Percentiles rank a stretch among this genome's conserved stretches.
Conservation (phyloP, 2,888 invertebrate species). For the Malacosoma neustria region DNA sequence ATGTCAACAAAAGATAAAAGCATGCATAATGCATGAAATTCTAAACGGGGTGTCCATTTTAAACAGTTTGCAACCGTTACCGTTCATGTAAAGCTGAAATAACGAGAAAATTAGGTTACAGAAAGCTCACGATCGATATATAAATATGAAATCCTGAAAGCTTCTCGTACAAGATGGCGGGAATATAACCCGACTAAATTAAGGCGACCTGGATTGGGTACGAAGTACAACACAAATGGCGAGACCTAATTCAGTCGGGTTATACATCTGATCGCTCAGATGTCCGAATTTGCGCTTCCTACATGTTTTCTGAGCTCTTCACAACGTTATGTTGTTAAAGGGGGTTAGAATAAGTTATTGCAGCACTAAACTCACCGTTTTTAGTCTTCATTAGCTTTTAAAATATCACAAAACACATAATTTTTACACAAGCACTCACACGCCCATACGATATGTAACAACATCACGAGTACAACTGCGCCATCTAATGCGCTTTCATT, state of each 20-base stretch:
- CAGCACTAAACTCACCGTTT: slow-evolving; percentile 53
- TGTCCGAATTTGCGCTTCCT: slow-evolving; percentile 59
- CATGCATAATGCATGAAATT: slow-evolving; percentile 10
- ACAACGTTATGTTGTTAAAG: slow-evolving; percentile 23
- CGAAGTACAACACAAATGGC: slow-evolving; percentile 33
- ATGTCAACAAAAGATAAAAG: slow-evolving; percentile 48
- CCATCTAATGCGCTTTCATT: slow-evolving; percentile 51
- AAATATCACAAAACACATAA: slow-evolving; percentile 67
- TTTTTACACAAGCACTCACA: slow-evolving; percentile 71
- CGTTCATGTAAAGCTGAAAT: slow-evolving; percentile 26
- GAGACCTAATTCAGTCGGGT: slow-evolving; percentile 54
- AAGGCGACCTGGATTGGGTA: slow-evolving; percentile 28
- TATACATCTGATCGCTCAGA: slow-evolving; percentile 63
- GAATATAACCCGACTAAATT: slow-evolving; percentile 47
- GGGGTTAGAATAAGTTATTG: slow-evolving; percentile 21
- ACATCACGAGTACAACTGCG: slow-evolving; percentile 70
- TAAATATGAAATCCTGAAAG: slow-evolving; percentile 65
- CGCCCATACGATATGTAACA: slow-evolving; percentile 69
- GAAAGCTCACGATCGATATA: slow-evolving; percentile 64
- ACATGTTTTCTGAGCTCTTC: slow-evolving; percentile 43
- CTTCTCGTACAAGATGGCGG: slow-evolving; percentile 68
- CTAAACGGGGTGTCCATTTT: slow-evolving; percentile 11
- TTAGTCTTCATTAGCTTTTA: slow-evolving; percentile 48
- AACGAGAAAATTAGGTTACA: slow-evolving; percentile 49
- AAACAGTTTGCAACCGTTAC: slow-evolving; percentile 16